Percentiles rank a stretch among this genome's conserved stretches.
These are phyloP conservation scores for Brachionus plicatilis DNA, from an alignment of 1,140 invertebrate genomes.

Conservation along the genomic window DNA sequence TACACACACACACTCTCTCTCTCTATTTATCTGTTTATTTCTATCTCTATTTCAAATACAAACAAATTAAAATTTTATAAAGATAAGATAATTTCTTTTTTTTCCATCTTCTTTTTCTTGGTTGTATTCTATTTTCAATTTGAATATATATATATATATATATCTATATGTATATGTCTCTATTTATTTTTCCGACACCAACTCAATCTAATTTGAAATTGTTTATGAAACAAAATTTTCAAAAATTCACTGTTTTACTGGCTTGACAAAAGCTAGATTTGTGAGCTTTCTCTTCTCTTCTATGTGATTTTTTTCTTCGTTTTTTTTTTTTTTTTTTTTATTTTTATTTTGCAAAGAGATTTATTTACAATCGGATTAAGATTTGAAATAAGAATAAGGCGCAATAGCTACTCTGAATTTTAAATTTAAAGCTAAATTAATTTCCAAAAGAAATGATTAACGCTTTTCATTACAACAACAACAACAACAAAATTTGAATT, in stretches of 20 bases:
- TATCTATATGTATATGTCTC: not conserved
- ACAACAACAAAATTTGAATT: not conserved
- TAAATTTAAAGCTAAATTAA: not conserved
- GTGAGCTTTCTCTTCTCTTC: not conserved
- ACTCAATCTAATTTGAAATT: not conserved
- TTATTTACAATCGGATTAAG: conserved; percentile 39
- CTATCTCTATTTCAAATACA: conserved; percentile 29
- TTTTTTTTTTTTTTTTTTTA: conserved; percentile 24
- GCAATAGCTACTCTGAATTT: conserved; percentile 16
- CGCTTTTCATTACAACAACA: not conserved
- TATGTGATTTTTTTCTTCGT: not conserved
- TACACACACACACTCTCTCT: not conserved
- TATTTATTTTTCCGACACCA: conserved; percentile 28
- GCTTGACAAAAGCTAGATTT: conserved; percentile 17
- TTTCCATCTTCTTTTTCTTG: not conserved
- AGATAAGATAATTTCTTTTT: conserved; percentile 26
- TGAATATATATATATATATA: not conserved
- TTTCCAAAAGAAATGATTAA: conserved; percentile 33
- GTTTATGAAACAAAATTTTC: not conserved
- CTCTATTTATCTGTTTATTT: not conserved
- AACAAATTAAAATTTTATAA: conserved; percentile 20
- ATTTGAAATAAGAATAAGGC: conserved; percentile 37
- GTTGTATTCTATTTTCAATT: conserved; percentile 2
- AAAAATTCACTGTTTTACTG: not conserved
- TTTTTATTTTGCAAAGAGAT: conserved; percentile 29